phyloP scores from a whole-genome alignment of 2,888 invertebrate species.

The Noctua fimbriata region DNA sequence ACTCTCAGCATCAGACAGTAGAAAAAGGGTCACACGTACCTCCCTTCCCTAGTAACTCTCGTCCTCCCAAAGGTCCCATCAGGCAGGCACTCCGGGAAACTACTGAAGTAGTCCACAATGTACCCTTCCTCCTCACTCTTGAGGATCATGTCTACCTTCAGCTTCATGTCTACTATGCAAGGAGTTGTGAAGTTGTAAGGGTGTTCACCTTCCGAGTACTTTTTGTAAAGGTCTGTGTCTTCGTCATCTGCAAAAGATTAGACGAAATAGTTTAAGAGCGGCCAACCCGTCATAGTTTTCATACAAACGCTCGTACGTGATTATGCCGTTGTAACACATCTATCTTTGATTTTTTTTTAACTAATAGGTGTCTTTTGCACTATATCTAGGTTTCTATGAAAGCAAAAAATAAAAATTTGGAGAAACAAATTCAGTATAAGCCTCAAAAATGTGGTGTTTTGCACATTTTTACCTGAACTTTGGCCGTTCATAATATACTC shows the following conservation, averaged over 20 bases:
- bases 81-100: constrained; percentile 77
- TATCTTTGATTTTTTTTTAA: too few relatives aligned
- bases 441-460: too few relatives aligned
- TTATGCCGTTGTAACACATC: too few relatives aligned
- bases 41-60: constrained; percentile 70
- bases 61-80: constrained; percentile 82
- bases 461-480: too few relatives aligned
- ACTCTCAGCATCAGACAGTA: not conserved
- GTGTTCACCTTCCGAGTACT: constrained; percentile 71
- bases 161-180: constrained; percentile 75
- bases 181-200: constrained; percentile 83
- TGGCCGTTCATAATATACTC: too few relatives aligned
- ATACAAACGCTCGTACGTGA: too few relatives aligned
- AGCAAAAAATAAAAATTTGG: too few relatives aligned
- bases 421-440: too few relatives aligned
- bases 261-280: not conserved
- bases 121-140: constrained; percentile 79
- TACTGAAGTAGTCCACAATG: constrained; percentile 78
- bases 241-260: constrained; percentile 74
- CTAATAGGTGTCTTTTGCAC: too few relatives aligned
- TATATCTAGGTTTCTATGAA: too few relatives aligned
- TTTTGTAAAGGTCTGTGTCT: constrained; percentile 77
- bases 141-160: constrained; percentile 70
- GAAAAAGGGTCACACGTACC: constrained; percentile 70
- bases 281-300: too few relatives aligned